These are phyloP conservation scores for Hirtodrosophila alboralis DNA, from an alignment of 2,888 invertebrate genomes.

Conservation along the genomic window DNA sequence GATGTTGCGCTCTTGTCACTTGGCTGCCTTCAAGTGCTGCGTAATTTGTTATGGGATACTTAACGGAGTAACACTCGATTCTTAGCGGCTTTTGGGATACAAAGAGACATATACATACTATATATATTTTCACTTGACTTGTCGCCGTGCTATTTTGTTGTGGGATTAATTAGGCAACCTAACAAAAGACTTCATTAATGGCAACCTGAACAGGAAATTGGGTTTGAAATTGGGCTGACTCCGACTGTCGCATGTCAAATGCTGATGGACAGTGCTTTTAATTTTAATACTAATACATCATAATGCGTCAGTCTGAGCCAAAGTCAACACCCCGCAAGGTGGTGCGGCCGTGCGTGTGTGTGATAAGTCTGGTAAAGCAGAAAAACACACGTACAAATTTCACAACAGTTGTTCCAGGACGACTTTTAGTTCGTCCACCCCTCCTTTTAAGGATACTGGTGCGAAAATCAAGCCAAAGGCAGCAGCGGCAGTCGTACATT, in stretches of 20 bases:
- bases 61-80: background rate
- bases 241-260: slow-evolving; percentile 49
- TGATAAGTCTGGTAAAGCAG: slow-evolving; percentile 67
- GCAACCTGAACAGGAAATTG: slow-evolving; percentile 53
- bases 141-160: slow-evolving; percentile 9
- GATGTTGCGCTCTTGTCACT: slow-evolving; percentile 45
- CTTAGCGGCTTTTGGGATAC: background rate
- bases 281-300: slow-evolving; percentile 83
- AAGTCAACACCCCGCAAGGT: slow-evolving; percentile 66
- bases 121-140: slow-evolving; percentile 2
- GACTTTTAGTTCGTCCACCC: slow-evolving; percentile 19
- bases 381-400: slow-evolving; percentile 71
- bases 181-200: slow-evolving; percentile 67
- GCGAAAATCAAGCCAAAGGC: slow-evolving; percentile 64
- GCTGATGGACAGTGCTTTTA: slow-evolving; percentile 72
- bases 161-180: slow-evolving; percentile 57
- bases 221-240: background rate
- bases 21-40: slow-evolving; percentile 11
- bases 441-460: slow-evolving; percentile 35
- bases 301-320: slow-evolving; percentile 63
- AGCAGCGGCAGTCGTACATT: slow-evolving; percentile 17
- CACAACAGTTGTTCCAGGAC: slow-evolving; percentile 66
- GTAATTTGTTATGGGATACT: slow-evolving; percentile 27
- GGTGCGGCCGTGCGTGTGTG: slow-evolving; percentile 70
- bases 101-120: background rate